Evolutionary conservation across 2,888 invertebrate genomes (phyloP), one percentile per base, ranked within the genome.

Genomic region (Dione vanillae): DNA sequence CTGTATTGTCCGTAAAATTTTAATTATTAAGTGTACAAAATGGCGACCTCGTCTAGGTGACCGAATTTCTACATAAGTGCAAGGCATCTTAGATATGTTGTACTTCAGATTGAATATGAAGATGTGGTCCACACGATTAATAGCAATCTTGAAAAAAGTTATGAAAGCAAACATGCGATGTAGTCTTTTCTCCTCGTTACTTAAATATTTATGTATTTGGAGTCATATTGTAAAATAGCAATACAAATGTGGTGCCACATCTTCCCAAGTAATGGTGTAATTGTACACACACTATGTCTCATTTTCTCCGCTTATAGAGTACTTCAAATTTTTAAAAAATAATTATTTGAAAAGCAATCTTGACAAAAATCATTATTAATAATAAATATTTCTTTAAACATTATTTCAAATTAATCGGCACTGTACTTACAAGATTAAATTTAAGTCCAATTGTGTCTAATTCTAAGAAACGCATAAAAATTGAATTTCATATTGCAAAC

Each of bases 41-140:
- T 85, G 88, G 87, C 87, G 86, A 89, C 93, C 93, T 93, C 93
- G 86, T 93, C 93, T 93, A 92, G 92, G 90, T 87, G 81, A 89
- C 92, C 92, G 92, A 93, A 93, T 92, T 93, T 92, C 89, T 91
- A 85, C 85, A 81, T 86, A 85, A 85, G 83, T 81, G 80, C 83
- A 81, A 81, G 77, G 77, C 79, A 82, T 83, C 79, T 80, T 59
- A 58, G 58, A 69, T 58, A 71, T 59, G 47, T 70, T 40, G 45
- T 65, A 58, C 27, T 40, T 67, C 67, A 61, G 61, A 67, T 65
- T 58, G 58, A 59, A 71, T 67, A 56, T 56, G 51, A 20, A 54
- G 62, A 64, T 62, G 71, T 75, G 73, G 74, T 56, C 61, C 37
- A 56, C 16, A 16, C 54, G 10, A 56, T 16, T 16, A 11, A 56